Base-by-base conservation (phyloP, 2,113 vertebrate species). In the Lepidothrix coronata region DNA sequence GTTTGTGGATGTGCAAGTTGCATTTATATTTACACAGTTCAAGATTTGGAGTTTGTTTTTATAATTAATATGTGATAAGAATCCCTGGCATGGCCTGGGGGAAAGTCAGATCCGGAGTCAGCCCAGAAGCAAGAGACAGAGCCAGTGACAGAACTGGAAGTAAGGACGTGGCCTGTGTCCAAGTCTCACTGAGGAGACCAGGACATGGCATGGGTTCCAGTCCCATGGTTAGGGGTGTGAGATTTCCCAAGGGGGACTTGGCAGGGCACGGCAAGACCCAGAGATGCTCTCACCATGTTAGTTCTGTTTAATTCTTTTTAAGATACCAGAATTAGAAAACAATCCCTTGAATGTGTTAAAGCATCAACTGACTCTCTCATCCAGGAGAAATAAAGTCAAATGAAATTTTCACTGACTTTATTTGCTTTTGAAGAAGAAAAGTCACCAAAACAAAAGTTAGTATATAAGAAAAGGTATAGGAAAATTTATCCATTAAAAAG, bases 321-420 rank as follows among this genome's bases (percentile, higher is more conserved):
- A 23, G 13, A 21, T 17, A 39, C 5, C 24, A 58, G 31, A 77
- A 22, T 21, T 33, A 49, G 39, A 74, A 73, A 74, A 54, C 8
- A 31, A 10, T 2, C 9, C 4, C 4, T 19, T 43, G 23, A 62
- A n/a, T 51, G 9, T 68, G 41, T 49, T 44, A 49, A 62, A 70
- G 5, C 1, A 2, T 51, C 31, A 21, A 16, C 4, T 16, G 22
- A 37, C 3, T 74, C 6, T n/a, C 6, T 35, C 28, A 54, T 5
- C 14, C 3, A 11, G 62, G 33, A 52, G 6, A 49, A 81, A 52
- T 20, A 54, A 76, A 68, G 5, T 6, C 17, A 55, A 88, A 49
- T 28, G 1, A 58, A 68, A 19, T 15, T 77, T 37, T 68, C 35
- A 55, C 0, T 2, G 7, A 19, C 14, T 54, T 59, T 58, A 15